Conservation (phyloP, 2,113 vertebrate genomes). For the Rhodinocichla rosea region DNA sequence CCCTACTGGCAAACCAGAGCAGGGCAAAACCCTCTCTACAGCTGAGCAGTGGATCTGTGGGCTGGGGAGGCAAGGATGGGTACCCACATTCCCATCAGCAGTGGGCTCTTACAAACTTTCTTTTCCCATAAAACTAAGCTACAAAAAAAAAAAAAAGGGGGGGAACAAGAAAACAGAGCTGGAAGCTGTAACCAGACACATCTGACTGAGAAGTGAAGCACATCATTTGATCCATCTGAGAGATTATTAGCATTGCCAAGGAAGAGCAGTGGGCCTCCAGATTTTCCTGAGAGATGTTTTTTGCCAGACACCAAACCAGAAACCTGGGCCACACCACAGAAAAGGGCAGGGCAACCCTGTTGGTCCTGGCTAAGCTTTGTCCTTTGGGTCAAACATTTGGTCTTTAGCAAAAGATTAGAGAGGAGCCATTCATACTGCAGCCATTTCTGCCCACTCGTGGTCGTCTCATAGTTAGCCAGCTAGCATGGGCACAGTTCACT, state of each 20-base stretch:
- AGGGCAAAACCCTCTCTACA: background rate
- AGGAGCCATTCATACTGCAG: background rate
- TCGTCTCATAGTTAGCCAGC: background rate
- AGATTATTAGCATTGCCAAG: background rate
- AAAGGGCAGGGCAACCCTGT: background rate
- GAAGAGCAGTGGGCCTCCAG: background rate
- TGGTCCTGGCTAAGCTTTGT: too few species aligned
- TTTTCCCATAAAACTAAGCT: background rate
- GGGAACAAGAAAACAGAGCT: background rate
- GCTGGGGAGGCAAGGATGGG: background rate
- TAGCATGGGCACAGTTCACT: fast-evolving
- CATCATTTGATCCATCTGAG: background rate
- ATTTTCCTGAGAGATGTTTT: background rate
- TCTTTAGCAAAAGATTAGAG: too few species aligned
- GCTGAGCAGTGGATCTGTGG: background rate
- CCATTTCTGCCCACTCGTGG: background rate
- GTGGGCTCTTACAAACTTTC: fast-evolving
- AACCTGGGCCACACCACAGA: background rate
- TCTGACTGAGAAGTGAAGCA: background rate
- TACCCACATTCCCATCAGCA: background rate
- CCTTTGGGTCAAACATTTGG: too few species aligned
- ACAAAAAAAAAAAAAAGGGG: background rate
- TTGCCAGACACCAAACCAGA: background rate
- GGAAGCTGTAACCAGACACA: background rate
- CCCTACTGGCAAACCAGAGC: background rate